Evolutionary conservation across 2,113 vertebrate genomes (phyloP).

Genomic region (Plestiodon gilberti): DNA sequence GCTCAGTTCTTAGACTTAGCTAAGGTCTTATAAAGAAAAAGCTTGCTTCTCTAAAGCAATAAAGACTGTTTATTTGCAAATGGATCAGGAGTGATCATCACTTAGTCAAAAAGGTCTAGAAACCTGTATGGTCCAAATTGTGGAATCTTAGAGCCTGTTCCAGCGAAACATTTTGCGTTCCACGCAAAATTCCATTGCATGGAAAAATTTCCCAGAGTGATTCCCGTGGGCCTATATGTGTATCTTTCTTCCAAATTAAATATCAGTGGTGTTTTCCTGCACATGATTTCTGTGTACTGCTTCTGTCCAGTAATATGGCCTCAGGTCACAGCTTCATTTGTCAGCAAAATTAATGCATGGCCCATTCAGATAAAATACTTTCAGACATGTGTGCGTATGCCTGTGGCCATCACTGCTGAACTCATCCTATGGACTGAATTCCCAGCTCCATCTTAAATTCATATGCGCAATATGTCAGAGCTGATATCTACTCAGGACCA

Average conservation of each 20-base stretch:
- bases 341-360: neutral
- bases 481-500: neutral
- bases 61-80: neutral
- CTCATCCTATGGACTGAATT: neutral
- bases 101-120: no score
- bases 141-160: neutral
- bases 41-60: neutral
- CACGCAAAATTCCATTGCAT: neutral
- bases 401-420: neutral
- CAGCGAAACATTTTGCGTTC: neutral
- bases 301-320: neutral
- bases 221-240: neutral
- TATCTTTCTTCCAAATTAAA: neutral
- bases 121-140: neutral
- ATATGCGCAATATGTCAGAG: neutral
- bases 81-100: no score
- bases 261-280: neutral
- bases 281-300: neutral
- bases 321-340: neutral
- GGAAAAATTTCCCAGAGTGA: neutral
- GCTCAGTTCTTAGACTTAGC: neutral
- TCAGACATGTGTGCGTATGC: neutral
- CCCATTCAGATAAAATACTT: neutral
- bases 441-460: neutral
- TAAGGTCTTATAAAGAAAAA: neutral